Evolutionary conservation across 2,797 vertebrate species (phyloP).

Genomic region (Gymnothorax reevesii): DNA sequence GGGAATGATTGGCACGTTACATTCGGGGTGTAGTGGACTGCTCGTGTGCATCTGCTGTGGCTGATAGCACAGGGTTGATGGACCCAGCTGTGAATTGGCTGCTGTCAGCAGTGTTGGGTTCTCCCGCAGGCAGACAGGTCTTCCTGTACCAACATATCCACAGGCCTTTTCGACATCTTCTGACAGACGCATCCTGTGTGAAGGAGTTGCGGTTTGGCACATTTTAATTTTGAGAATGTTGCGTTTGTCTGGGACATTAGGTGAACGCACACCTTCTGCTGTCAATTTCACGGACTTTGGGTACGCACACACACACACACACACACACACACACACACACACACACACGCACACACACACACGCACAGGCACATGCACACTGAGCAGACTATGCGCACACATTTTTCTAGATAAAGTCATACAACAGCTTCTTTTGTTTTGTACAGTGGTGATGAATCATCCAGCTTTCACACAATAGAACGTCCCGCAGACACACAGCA

Average conservation of each 20-base stretch:
- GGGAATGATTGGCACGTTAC: background rate
- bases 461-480: background rate
- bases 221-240: background rate
- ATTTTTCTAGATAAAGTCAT: slow-evolving; percentile 31
- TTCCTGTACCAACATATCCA: background rate
- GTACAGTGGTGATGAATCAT: slow-evolving; percentile 40
- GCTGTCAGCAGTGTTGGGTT: slow-evolving; percentile 30
- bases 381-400: background rate
- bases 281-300: background rate
- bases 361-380: slow-evolving; percentile 8
- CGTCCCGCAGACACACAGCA: background rate
- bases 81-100: slow-evolving; percentile 45
- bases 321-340: slow-evolving; percentile 1
- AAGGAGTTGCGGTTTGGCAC: background rate
- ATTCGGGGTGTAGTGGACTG: background rate
- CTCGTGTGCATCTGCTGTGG: slow-evolving; percentile 11
- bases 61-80: slow-evolving; percentile 46
- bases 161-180: background rate
- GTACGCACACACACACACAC: background rate
- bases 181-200: background rate
- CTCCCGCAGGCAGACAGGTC: slow-evolving; percentile 12
- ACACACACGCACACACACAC: background rate
- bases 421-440: slow-evolving; percentile 47
- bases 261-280: background rate
- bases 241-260: background rate